A percentile compares a stretch with the other conserved stretches of the same genome.
Conservation (phyloP, 2,888 invertebrate genomes). For the Drosophila aldrichi region DNA sequence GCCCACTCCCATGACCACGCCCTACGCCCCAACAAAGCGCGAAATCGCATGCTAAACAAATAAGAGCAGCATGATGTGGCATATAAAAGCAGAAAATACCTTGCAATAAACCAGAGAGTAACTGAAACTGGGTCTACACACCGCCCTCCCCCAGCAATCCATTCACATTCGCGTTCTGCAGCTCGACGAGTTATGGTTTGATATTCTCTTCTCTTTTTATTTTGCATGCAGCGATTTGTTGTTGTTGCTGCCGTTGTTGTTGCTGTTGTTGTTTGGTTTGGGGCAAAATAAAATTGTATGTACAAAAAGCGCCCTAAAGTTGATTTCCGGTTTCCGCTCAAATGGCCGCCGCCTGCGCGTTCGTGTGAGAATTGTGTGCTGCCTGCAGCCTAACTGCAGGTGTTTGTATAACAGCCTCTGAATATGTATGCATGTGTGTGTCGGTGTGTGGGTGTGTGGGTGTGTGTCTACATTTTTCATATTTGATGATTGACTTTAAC, state of each 20-base stretch:
- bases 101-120: constrained; percentile 21
- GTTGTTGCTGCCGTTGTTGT: constrained; percentile 6
- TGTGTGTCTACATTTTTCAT: constrained; percentile 62
- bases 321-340: constrained; percentile 79
- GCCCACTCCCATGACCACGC: not conserved
- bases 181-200: constrained; percentile 60
- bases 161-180: not conserved
- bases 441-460: constrained; percentile 19
- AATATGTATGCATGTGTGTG: constrained; percentile 24
- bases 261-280: constrained; percentile 39
- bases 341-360: constrained; percentile 66
- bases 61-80: constrained; percentile 42
- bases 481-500: constrained; percentile 75
- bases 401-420: constrained; percentile 23
- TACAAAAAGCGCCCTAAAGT: constrained; percentile 76
- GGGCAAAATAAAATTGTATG: constrained; percentile 61
- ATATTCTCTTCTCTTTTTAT: constrained; percentile 42
- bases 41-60: constrained; percentile 65
- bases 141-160: not conserved
- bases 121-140: constrained; percentile 24
- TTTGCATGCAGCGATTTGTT: constrained; percentile 39
- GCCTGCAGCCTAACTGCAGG: constrained; percentile 65
- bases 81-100: constrained; percentile 21
- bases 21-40: constrained; percentile 30
- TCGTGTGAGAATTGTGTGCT: constrained; percentile 73